phyloP scores from a whole-genome alignment of 2,888 invertebrate species.

The Sussaba pulchella region DNA sequence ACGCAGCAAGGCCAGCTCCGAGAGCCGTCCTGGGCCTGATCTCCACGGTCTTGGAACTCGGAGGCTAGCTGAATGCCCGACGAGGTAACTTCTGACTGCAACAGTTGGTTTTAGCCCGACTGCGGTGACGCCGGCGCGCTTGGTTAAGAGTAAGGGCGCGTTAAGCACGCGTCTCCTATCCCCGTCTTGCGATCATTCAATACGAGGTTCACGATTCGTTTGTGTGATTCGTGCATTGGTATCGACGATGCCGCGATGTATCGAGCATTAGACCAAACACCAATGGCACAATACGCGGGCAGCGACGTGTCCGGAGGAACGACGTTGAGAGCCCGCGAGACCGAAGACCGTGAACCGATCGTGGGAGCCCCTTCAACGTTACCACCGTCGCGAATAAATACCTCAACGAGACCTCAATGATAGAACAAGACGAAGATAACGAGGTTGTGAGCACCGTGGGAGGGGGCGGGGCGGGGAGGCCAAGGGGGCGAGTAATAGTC shows the following conservation, averaged over 20 bases:
- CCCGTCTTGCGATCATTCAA: constrained; percentile 10
- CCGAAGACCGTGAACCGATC: constrained; percentile 79
- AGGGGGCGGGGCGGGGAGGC: not conserved
- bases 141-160: constrained; percentile 44
- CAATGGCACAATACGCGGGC: constrained; percentile 59
- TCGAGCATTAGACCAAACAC: constrained; percentile 34
- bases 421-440: constrained; percentile 57
- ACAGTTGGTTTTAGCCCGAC: not conserved
- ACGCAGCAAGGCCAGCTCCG: constrained; percentile 81
- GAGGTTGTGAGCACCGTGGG: not conserved
- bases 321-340: constrained; percentile 29
- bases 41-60: constrained; percentile 64
- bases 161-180: constrained; percentile 42
- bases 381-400: constrained; percentile 69
- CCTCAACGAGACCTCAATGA: constrained; percentile 60
- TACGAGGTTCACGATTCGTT: constrained; percentile 19
- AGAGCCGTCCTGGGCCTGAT: constrained; percentile 48
- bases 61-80: constrained; percentile 49
- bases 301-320: constrained; percentile 64
- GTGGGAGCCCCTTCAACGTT: constrained; percentile 77
- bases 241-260: constrained; percentile 57
- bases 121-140: not conserved
- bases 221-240: constrained; percentile 17
- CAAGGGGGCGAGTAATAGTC: no score
- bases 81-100: constrained; percentile 38